Conservation (phyloP, 35 echinoderm and acorn worm genomes). For the Heliocidaris erythrogramma region DNA sequence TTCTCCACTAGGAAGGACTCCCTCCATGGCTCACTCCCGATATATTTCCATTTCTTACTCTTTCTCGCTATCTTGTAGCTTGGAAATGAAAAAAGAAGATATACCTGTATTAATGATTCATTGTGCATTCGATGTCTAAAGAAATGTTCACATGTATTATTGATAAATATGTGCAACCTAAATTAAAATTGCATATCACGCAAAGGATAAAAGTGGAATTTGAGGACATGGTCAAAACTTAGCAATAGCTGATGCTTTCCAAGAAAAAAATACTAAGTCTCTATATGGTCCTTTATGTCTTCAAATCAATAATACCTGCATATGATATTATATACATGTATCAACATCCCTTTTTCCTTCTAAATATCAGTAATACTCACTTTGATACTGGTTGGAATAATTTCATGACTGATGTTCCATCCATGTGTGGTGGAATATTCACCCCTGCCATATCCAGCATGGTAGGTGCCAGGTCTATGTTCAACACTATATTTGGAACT, state of each 20-base stretch:
- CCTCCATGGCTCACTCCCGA: slow-evolving; percentile 79
- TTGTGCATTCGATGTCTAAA: not conserved
- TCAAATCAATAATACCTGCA: no score
- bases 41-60: slow-evolving; percentile 75
- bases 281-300: no score
- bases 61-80: slow-evolving; percentile 72
- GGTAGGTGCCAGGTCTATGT: slow-evolving; percentile 94
- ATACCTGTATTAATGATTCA: not conserved
- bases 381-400: slow-evolving; percentile 71
- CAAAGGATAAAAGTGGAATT: no score
- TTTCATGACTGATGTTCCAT: slow-evolving; percentile 88
- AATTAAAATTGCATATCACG: no score
- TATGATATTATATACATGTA: no score
- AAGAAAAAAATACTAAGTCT: no score
- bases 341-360: no score
- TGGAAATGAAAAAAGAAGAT: slow-evolving; percentile 22
- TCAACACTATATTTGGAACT: slow-evolving; percentile 92
- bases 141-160: no score
- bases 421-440: slow-evolving; percentile 80
- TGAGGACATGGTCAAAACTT: no score
- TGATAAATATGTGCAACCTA: no score
- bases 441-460: slow-evolving; percentile 91
- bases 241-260: no score
- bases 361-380: slow-evolving; percentile 21
- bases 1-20: slow-evolving; percentile 89